These are phyloP conservation scores for Psylliodes chrysocephalus DNA, from an alignment of 2,888 invertebrate species.

Conservation along the genomic window DNA sequence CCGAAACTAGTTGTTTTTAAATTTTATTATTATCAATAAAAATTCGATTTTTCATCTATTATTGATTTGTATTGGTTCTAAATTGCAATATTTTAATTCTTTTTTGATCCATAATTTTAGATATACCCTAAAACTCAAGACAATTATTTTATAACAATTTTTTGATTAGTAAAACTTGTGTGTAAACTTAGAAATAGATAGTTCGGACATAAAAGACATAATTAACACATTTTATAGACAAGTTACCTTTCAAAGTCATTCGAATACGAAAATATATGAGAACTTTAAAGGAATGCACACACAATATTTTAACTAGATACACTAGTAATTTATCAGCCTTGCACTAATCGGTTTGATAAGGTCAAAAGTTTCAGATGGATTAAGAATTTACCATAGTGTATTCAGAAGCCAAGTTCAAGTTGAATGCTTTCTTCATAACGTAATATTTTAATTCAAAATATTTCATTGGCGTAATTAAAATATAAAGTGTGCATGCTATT, in stretches of 20 bases:
- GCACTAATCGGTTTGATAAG: constrained; percentile 3
- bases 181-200: constrained; percentile 1
- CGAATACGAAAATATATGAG: constrained; percentile 5
- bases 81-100: too few species aligned
- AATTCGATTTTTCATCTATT: too few species aligned
- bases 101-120: too few species aligned
- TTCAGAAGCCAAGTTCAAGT: constrained; percentile 1
- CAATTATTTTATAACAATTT: too few species aligned
- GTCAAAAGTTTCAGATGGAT: not conserved
- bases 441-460: too few species aligned
- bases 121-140: too few species aligned
- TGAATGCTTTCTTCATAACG: not conserved
- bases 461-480: too few species aligned
- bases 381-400: not conserved
- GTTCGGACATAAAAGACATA: not conserved
- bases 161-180: not conserved
- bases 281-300: constrained; percentile 16
- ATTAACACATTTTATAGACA: constrained; percentile 1
- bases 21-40: too few species aligned
- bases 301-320: constrained; percentile 1
- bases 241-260: constrained; percentile 10
- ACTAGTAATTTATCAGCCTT: constrained; percentile 3
- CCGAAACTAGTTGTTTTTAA: too few species aligned
- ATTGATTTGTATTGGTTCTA: too few species aligned
- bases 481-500: too few species aligned